Evolutionary conservation across 2,797 vertebrate species (phyloP), one percentile per base, ranked within the genome.

Genomic region (Xiphorhynchus erythropygius): DNA sequence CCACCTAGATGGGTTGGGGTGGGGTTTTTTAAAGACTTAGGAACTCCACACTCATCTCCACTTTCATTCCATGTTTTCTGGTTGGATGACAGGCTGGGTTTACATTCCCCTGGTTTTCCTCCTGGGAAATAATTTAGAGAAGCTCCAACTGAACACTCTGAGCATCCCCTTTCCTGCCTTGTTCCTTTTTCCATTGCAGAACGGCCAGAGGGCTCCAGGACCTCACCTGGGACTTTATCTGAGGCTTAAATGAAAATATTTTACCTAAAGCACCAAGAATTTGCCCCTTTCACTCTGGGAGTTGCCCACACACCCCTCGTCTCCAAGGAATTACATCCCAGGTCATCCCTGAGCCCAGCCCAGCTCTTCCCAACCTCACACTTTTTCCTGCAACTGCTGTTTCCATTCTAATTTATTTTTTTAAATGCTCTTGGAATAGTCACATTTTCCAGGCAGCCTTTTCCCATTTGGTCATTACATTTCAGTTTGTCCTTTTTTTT

Each of bases 391-490:
- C 2, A 1, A 59, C 5, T 0, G 0, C 53, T 30, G 16, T 42
- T 73, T 65, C 44, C 24, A 44, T 25, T 28, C 14, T 30, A 0
- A 9, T 8, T 33, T 37, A 10, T 42, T 42, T 41, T 10, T 50
- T 41, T 32, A 23, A 53, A 19, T 53, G 1, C 33, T 57, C 7
- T 69, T 30, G 42, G 7, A 39, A 2, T 11, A 85, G 21, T 79
- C 90, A 78, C 11, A 75, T 67, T 90, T 95, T 92, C 84, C 86
- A 30, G 71, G 42, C 52, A 32, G 21, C 81, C 35, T n/a, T 39
- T 30, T 89, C 74, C 78, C 5, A 7, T 7, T 18, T 49, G 67
- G 5, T 67, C 52, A 13, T 63, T 41, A 35, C 62, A 56, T 32
- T 50, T 53, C 8, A 30, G 12, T 53, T 60, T 24, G 1, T n/a